Evolutionary conservation across 2,113 vertebrate species (phyloP), one percentile per base, ranked within the genome.

Genomic region (Collichthys lucidus): DNA sequence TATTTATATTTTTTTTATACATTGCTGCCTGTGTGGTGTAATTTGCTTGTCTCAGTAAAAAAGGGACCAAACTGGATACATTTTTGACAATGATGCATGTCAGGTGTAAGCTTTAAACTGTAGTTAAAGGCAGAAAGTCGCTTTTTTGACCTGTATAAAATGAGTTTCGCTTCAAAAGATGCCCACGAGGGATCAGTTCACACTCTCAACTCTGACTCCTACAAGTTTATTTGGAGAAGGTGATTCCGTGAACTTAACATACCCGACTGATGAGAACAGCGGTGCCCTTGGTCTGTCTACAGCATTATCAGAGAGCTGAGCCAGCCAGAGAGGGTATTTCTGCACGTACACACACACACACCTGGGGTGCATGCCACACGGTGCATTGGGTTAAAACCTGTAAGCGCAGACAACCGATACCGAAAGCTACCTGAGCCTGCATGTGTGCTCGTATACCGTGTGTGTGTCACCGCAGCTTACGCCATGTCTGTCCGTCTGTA

Each of bases 221-320:
- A 9, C 82, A 44, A 0, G 20, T 52, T 70, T 82, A 62, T 53
- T 24, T 7, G 0, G 4, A 56, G 62, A 22, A 47, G 57, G 26
- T 6, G n/a, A 4, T 76, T 85, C 59, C 40, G 29, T 89, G 74
- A 87, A 77, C 53, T 83, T 68, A 80, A 79, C 73, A 79, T 80
- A 60, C 42, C 82, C 14, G 8, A 19, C 61, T 82, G 82, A 84
- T 47, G 64, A 88, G 70, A 86, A 75, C 59, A 57, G 63, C 46
- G 64, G 60, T 86, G 89, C 79, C 81, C 85, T 90, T 88, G 87
- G 73, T 86, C 35, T 63, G 80, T 88, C 80, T 88, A 35, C 82
- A 79, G 68, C 66, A 66, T 84, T 74, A 86, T 91, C 85, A 80
- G 79, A 88, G 70, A 53, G 17, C 79, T 81, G 74, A 89, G 84